Percentiles rank a stretch among this genome's conserved stretches.
phyloP scores from a whole-genome alignment of 1,140 invertebrate genomes.

The Callitettix versicolor region DNA sequence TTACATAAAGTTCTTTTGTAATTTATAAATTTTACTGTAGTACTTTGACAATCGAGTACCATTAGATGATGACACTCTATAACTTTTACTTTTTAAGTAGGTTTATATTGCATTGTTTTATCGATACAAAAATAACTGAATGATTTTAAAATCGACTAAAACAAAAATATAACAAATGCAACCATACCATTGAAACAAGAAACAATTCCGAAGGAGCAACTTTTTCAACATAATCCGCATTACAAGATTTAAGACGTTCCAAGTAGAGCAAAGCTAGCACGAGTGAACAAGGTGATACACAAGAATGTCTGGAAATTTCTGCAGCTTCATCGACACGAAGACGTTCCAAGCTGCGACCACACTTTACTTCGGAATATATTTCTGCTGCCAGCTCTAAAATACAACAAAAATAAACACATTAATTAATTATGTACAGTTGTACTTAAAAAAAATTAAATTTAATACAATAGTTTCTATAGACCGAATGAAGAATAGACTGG shows the following conservation, averaged over 20 bases:
- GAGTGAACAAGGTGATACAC: conserved; percentile 75
- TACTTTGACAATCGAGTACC: no score
- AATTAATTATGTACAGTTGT: not conserved
- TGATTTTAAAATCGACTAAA: no score
- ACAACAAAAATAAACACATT: conserved; percentile 19
- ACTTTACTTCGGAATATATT: conserved; percentile 60
- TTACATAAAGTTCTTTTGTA: no score
- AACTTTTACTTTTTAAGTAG: no score
- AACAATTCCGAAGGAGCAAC: conserved; percentile 82
- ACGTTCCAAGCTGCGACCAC: conserved; percentile 59
- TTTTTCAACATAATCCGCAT: conserved; percentile 69
- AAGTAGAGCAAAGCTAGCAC: conserved; percentile 77
- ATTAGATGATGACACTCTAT: no score
- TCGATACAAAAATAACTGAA: no score
- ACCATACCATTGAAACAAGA: conserved; percentile 76
- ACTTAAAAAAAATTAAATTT: not conserved
- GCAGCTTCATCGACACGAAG: conserved; percentile 70
- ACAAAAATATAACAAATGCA: no score
- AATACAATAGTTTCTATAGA: not conserved
- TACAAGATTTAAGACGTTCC: conserved; percentile 66
- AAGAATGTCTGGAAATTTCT: conserved; percentile 61
- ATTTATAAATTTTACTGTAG: no score
- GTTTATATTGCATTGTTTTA: no score
- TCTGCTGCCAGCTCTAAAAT: conserved; percentile 69
- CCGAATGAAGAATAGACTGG: not conserved